Percentiles rank a stretch among this genome's conserved stretches.
phyloP scores from a whole-genome alignment of 2,797 vertebrate species.

The Acanthopagrus latus region DNA sequence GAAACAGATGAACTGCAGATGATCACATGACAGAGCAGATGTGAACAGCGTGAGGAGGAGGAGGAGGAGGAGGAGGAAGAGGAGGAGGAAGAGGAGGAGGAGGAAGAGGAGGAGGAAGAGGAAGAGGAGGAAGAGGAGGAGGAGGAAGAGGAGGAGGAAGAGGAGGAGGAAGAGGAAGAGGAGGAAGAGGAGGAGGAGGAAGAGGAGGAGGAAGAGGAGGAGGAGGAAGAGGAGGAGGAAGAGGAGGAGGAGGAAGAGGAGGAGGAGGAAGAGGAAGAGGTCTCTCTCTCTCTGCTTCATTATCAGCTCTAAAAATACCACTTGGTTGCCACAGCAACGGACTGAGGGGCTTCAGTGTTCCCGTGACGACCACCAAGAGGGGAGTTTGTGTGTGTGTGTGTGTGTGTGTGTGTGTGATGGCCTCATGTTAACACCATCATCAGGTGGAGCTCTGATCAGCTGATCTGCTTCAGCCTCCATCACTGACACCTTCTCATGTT shows the following conservation, averaged over 20 bases:
- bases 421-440: too few species aligned
- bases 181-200: too few species aligned
- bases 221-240: not conserved
- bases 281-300: slow-evolving; percentile 10
- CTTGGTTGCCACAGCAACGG: slow-evolving; percentile 22
- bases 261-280: not conserved
- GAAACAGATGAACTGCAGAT: not conserved
- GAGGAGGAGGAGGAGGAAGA: too few species aligned
- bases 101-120: not conserved
- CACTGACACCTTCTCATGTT: too few species aligned
- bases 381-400: not conserved
- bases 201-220: not conserved
- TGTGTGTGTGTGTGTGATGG: not conserved
- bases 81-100: not conserved
- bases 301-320: slow-evolving; percentile 43
- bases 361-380: slow-evolving; percentile 18
- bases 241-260: not conserved
- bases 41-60: too few species aligned
- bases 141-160: not conserved
- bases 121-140: not conserved
- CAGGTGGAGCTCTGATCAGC: too few species aligned
- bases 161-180: too few species aligned
- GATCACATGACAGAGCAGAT: not conserved
- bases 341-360: slow-evolving; percentile 26
- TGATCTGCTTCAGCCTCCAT: too few species aligned